Evolutionary conservation across 1,140 invertebrate genomes (phyloP), one percentile per base, ranked within the genome.

Genomic region (Musca vetustissima): DNA sequence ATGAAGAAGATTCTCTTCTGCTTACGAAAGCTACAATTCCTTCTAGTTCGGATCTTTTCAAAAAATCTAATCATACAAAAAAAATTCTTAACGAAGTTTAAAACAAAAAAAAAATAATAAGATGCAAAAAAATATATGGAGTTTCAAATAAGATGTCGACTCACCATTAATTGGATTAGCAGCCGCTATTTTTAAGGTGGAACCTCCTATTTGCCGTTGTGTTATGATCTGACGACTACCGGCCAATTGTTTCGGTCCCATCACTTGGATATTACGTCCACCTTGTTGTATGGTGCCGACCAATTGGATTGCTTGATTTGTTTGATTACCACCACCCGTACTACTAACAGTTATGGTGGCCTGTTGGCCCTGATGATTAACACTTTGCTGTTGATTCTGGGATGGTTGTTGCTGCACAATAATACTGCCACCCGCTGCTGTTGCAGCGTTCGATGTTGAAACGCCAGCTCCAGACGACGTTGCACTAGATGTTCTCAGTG

Each of bases 81-180:
- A 69, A 53, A 52, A 48, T 14, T n/a, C n/a, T n/a, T n/a, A n/a
- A n/a, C n/a, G n/a, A n/a, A n/a, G n/a, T n/a, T n/a, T n/a, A n/a
- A n/a, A 32, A n/a, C n/a, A n/a, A n/a, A n/a, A n/a, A n/a, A n/a
- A n/a, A 49, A 19, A 22, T 21, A 49, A 65, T 49, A 49, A 24
- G 21, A 22, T n/a, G 3, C n/a, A 24, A 36, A 36, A 6, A 8
- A 4, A 15, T 19, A 24, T 28, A 4, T 28, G 28, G 28, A 28
- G 8, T 28, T 28, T 28, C 3, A 19, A 47, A 4, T 21, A 22
- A 65, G 22, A 47, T 1, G n/a, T 8, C 71, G 71, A 82, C 83
- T 85, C 78, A 89, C 87, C 85, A 83, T 87, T 85, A 70, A 87
- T 86, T 53, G 87, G 84, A 55, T 87, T 83, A 68, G 87, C 85